phyloP scores from a whole-genome alignment of 2,113 vertebrate genomes.

The Mastomys coucha region DNA sequence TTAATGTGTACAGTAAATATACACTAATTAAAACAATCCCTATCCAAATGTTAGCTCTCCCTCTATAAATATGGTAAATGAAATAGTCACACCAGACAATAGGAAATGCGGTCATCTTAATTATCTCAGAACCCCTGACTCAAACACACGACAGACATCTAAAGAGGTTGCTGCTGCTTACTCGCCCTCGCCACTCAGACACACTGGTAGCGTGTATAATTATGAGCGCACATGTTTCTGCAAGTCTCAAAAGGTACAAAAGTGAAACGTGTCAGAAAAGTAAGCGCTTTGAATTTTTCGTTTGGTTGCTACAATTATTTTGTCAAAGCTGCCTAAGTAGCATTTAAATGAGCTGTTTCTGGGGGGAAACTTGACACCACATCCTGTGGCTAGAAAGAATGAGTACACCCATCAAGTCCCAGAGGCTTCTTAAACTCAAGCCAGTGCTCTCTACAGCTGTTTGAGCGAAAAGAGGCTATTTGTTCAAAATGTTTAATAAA shows the following conservation, averaged over 20 bases:
- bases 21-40: slow-evolving; percentile 6
- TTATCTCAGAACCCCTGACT: slow-evolving; percentile 9
- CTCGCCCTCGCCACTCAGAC: background rate
- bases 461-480: slow-evolving; percentile 34
- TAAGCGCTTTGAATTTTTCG: slow-evolving; percentile 37
- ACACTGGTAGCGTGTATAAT: background rate
- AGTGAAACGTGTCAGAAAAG: background rate
- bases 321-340: slow-evolving; percentile 21
- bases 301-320: slow-evolving; percentile 27
- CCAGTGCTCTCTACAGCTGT: background rate
- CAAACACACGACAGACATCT: background rate
- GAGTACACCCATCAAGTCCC: background rate
- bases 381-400: background rate
- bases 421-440: background rate
- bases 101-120: slow-evolving; percentile 48
- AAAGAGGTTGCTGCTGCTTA: background rate
- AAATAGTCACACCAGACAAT: background rate
- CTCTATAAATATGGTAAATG: slow-evolving; percentile 11
- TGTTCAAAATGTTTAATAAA: slow-evolving; percentile 31
- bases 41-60: slow-evolving; percentile 41
- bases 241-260: background rate
- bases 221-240: background rate
- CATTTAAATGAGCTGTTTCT: slow-evolving; percentile 32
- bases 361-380: background rate
- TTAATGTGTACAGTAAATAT: background rate